A percentile compares a stretch with the other conserved stretches of the same genome.
Evolutionary conservation across 2,888 invertebrate species (phyloP).

Genomic region (Perithous albicinctus): DNA sequence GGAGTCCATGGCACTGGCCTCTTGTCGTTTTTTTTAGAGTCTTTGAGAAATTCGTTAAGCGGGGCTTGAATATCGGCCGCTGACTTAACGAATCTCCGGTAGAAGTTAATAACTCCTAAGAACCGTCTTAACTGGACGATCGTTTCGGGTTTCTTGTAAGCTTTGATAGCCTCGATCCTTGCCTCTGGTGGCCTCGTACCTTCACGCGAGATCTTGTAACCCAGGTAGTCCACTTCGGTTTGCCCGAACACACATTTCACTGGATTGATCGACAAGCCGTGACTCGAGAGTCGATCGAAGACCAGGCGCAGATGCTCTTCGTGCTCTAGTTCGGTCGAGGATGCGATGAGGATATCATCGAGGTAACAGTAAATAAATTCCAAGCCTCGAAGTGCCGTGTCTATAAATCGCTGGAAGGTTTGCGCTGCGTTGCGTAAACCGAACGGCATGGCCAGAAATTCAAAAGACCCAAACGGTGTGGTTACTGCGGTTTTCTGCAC

Average conservation of each 20-base stretch:
- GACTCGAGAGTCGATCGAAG: constrained; percentile 58
- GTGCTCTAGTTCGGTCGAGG: constrained; percentile 51
- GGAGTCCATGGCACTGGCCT: constrained; percentile 58
- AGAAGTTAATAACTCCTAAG: constrained; percentile 70
- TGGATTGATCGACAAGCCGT: constrained; percentile 71
- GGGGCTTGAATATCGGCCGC: constrained; percentile 55
- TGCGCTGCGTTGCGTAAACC: constrained; percentile 76
- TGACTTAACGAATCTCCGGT: constrained; percentile 63
- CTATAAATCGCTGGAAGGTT: constrained; percentile 70
- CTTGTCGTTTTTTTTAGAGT: constrained; percentile 60
- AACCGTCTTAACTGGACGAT: constrained; percentile 64
- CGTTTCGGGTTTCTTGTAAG: constrained; percentile 47
- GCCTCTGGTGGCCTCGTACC: constrained; percentile 60
- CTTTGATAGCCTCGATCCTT: constrained; percentile 54
- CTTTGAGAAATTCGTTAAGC: constrained; percentile 25
- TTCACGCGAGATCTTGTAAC: constrained; percentile 46
- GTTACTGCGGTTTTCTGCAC: no score
- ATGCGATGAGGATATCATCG: constrained; percentile 69
- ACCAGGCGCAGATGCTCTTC: constrained; percentile 60
- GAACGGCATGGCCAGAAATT: no score
- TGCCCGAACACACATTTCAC: constrained; percentile 67
- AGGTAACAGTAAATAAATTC: constrained; percentile 65
- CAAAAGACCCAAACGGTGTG: no score
- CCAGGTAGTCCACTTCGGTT: constrained; percentile 57
- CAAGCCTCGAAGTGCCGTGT: constrained; percentile 66